Conservation (phyloP, 2,888 invertebrate species). For the Tyria jacobaeae region DNA sequence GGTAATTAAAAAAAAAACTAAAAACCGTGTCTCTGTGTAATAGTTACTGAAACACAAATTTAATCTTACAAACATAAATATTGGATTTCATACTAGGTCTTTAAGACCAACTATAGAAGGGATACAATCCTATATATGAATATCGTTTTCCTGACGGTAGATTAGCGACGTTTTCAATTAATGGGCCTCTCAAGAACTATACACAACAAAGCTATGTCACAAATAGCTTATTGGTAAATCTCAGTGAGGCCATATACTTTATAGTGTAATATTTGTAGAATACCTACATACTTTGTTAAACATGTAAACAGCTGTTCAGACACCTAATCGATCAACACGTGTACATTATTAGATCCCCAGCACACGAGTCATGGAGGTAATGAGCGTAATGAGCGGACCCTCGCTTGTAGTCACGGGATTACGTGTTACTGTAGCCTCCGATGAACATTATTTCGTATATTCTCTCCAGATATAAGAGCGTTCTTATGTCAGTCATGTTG, state of each 20-base stretch:
- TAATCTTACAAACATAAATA: too few relatives aligned
- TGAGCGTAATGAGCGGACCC: slow-evolving; percentile 65
- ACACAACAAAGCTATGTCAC: background rate
- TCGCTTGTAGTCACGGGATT: slow-evolving; percentile 60
- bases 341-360: slow-evolving; percentile 59
- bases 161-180: too few relatives aligned
- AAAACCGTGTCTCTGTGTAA: too few relatives aligned
- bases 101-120: too few relatives aligned
- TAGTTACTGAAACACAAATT: too few relatives aligned
- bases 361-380: slow-evolving; percentile 57
- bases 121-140: too few relatives aligned
- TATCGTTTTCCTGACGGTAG: too few relatives aligned
- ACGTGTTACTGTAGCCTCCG: slow-evolving; percentile 63
- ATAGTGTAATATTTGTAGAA: background rate
- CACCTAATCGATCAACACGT: slow-evolving; percentile 45
- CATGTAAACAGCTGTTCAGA: slow-evolving; percentile 31
- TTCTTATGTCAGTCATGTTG: slow-evolving; percentile 41
- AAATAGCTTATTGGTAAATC: background rate
- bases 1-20: too few relatives aligned
- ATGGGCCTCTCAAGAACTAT: background rate
- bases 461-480: too few relatives aligned
- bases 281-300: slow-evolving; percentile 18
- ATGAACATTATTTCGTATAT: slow-evolving; percentile 70
- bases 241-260: background rate
- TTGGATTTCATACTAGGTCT: too few relatives aligned